These are phyloP conservation scores for Hypolimnas misippus DNA, from an alignment of 2,888 invertebrate genomes.

Conservation along the genomic window DNA sequence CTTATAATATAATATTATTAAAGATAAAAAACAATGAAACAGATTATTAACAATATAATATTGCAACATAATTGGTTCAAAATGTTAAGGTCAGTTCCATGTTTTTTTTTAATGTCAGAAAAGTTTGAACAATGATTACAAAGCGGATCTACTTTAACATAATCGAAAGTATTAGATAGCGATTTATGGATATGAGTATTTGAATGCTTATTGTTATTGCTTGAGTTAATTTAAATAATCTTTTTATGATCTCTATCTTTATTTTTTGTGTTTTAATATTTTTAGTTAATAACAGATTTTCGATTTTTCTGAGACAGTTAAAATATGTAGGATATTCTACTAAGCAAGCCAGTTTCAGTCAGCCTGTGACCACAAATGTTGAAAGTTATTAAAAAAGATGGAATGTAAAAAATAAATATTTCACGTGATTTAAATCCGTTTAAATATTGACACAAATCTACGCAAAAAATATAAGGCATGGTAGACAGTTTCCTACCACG, in stretches of 20 bases:
- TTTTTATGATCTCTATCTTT: neutral
- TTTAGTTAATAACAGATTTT: no score
- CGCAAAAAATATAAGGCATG: no score
- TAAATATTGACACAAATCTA: no score
- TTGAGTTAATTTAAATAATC: neutral
- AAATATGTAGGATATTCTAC: no score
- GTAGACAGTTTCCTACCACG: no score
- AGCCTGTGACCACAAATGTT: no score
- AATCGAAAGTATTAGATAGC: slow-evolving; percentile 5
- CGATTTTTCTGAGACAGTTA: no score
- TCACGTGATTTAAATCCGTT: no score
- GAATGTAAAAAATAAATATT: no score
- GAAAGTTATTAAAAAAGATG: no score
- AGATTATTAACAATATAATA: neutral
- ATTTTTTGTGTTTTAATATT: neutral
- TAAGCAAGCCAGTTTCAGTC: no score
- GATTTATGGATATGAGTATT: slow-evolving; percentile 1
- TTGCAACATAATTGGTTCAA: neutral
- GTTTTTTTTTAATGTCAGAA: slow-evolving; percentile 9
- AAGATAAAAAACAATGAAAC: neutral
- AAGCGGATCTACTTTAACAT: slow-evolving; percentile 11
- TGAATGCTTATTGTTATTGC: neutral
- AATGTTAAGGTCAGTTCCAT: slow-evolving; percentile 11
- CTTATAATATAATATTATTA: no score
- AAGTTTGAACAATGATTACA: slow-evolving; percentile 7